Base-by-base conservation (phyloP, 2,113 vertebrate genomes). In the Polyodon spathula region DNA sequence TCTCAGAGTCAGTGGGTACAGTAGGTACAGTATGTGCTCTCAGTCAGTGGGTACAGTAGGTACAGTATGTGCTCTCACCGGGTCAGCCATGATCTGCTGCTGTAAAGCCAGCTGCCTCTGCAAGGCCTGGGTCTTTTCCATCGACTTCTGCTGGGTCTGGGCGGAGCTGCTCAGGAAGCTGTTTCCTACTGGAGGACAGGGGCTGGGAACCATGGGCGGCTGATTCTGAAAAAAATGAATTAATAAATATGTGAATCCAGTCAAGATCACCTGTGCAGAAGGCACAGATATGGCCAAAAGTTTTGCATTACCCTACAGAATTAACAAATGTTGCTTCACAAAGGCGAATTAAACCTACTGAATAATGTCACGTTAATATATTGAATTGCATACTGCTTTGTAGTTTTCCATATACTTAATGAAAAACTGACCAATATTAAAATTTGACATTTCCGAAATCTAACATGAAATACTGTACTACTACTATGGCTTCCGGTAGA, bases 41-140 rank as follows among this genome's bases (percentile, higher is more conserved):
- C n/a, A n/a, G n/a, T 59, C 40, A 46, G 11, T 4, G 10, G 27
- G 6, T 48, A 11, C 37, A 9, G 1, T 17, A 11, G 4, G 0
- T 12, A 6, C n/a, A n/a, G n/a, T n/a, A 64, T 27, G 40, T 6
- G 43, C 16, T 43, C 81, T 90, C 86, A 95, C 93, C 5, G 84
- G 59, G 54, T 91, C 91, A 56, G 64, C 75, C 65, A 92, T 77
- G 69, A 84, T 77, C 71, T 90, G 93, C 71, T 90, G 92, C 54
- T 86, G 88, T 53, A 91, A 86, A 63, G 81, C 84, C 2, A 92
- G 87, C 50, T 88, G 87, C 65, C 93, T 85, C 67, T 90, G 91
- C 37, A 93, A 79, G 64, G 76, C 78, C 70, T 85, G 89, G 56
- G 84, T 79, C 76, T 96, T 53, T 14, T 3, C 38, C 38, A 37